A percentile compares a stretch with the other conserved stretches of the same genome.
Conservation (phyloP, 2,797 vertebrate species). For the Anabacerthia variegaticeps region DNA sequence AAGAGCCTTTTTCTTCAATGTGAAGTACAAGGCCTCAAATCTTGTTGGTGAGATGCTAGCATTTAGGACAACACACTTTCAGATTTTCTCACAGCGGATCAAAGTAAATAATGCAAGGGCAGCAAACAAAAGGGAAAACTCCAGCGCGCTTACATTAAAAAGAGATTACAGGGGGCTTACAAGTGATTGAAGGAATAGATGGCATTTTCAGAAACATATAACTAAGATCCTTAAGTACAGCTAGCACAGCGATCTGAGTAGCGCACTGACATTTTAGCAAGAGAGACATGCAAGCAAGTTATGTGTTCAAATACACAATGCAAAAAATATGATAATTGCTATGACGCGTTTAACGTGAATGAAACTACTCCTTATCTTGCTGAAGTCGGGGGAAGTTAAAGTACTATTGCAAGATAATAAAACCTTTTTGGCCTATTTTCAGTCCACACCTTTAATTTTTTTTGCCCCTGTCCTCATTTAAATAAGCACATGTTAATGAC, state of each 20-base stretch:
- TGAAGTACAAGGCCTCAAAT: constrained; percentile 80
- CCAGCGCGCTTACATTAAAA: constrained; percentile 79
- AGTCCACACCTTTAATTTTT: not conserved
- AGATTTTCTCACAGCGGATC: constrained; percentile 84
- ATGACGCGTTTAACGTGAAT: not conserved
- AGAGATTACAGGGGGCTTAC: constrained; percentile 82
- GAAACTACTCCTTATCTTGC: not conserved
- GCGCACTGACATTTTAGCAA: constrained; percentile 35
- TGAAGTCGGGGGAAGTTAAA: constrained; percentile 5
- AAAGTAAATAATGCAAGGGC: constrained; percentile 84
- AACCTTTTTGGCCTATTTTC: not conserved
- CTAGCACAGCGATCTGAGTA: constrained; percentile 47
- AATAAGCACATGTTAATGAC: constrained; percentile 32
- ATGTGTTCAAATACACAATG: not conserved
- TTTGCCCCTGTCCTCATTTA: not conserved
- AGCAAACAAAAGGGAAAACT: constrained; percentile 81
- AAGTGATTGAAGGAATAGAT: constrained; percentile 80
- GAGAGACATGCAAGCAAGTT: constrained; percentile 54
- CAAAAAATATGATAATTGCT: constrained; percentile 24
- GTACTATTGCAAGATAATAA: not conserved
- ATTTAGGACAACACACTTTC: constrained; percentile 85
- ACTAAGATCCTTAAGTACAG: constrained; percentile 74
- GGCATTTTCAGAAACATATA: constrained; percentile 79
- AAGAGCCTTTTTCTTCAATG: constrained; percentile 81
- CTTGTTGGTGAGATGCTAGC: constrained; percentile 81